Evolutionary conservation across 35 echinoderm and acorn worm species (phyloP).

Genomic region (Eucidaris tribuloides): DNA sequence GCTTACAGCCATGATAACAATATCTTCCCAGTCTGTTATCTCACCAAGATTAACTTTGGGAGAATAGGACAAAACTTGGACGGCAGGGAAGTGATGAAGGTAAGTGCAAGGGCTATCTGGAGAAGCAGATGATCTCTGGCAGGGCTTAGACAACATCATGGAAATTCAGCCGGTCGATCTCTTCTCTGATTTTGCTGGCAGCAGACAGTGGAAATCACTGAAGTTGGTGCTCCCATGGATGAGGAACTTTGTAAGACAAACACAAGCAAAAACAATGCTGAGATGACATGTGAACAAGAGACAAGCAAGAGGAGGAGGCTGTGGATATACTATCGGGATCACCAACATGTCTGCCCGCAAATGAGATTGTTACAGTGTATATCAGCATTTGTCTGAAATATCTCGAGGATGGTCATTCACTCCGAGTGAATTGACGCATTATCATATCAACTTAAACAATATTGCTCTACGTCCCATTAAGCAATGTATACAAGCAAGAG

Average conservation of each 20-base stretch:
- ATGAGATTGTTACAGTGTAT: no score
- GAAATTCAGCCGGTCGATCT: background rate
- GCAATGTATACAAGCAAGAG: no score
- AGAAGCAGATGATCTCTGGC: background rate
- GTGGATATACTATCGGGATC: background rate
- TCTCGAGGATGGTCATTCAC: no score
- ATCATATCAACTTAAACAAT: no score
- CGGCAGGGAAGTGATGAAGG: background rate
- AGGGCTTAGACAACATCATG: background rate
- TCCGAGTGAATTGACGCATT: no score
- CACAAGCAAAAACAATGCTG: background rate
- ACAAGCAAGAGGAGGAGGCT: background rate
- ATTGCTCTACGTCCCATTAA: no score
- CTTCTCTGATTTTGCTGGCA: background rate
- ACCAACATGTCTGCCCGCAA: background rate
- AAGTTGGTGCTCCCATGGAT: background rate
- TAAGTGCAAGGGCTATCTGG: background rate
- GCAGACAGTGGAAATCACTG: background rate
- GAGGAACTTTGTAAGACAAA: background rate
- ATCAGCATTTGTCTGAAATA: no score
- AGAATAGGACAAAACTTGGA: background rate
- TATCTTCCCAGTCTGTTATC: background rate
- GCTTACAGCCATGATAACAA: background rate
- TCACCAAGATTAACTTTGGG: background rate
- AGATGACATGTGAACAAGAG: background rate